Base-by-base conservation (phyloP, 2,113 vertebrate species). In the Leucopternis melanops region DNA sequence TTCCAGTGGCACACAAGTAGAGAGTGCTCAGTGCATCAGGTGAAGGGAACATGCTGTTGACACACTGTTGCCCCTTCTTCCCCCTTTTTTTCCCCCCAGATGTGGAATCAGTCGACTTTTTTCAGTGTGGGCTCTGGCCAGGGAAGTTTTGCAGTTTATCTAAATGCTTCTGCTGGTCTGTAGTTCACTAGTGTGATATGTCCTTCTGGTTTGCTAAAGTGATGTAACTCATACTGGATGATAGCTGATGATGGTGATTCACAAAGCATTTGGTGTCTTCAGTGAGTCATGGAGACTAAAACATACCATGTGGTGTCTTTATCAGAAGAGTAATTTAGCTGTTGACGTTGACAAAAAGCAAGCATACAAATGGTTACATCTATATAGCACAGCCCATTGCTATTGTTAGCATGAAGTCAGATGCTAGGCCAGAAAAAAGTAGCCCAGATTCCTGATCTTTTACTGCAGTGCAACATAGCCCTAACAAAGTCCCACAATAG, bases 1-100 rank as follows among this genome's bases (percentile, higher is more conserved):
- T 40, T 18, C n/a, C 45, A 5, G 45, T 9, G n/a, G 20, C 29
- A 10, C 13, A 7, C 65, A 7, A 3, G 31, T 11, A 36, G n/a
- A 25, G 78, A 13, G 27, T 9, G 58, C 59, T 65, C 54, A 8
- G 29, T 26, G 29, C 29, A 19, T 34, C 16, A 12, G 38, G 2
- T 14, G 4, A 25, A 49, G 45, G 5, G 10, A 47, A 6, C 21
- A 0, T 5, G 2, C 36, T 52, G 32, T 40, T 27, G 50, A 3
- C 38, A 40, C 19, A 0, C 52, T 45, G 13, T 52, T 49, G 2
- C 16, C 9, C 18, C 11, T 23, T 55, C 15, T 40, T 22, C 6
- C 6, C 17, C 4, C 22, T 10, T 13, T 5, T 57, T 34, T 5
- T 8, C 9, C 25, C 17, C 36, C 42, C 12, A 20, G 2, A 5